Percentiles rank a stretch among this genome's conserved stretches.
Evolutionary conservation across 2,797 vertebrate species (phyloP).

Genomic region (Labeo calbasu): DNA sequence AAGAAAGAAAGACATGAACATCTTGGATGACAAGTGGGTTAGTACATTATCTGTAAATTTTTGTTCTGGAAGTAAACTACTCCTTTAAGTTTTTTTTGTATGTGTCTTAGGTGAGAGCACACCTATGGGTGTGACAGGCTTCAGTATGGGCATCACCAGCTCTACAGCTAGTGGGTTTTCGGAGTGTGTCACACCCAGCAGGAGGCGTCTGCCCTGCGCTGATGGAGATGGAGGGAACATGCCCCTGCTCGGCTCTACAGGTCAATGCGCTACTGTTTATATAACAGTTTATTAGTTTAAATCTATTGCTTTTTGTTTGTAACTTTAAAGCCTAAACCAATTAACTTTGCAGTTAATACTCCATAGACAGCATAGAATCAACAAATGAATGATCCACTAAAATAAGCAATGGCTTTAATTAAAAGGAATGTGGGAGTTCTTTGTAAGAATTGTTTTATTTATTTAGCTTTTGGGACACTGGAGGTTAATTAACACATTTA

Average conservation of each 20-base stretch:
- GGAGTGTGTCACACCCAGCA: slow-evolving; percentile 54
- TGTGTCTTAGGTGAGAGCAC: slow-evolving; percentile 49
- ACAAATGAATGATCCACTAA: slow-evolving; percentile 20
- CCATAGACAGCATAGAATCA: background rate
- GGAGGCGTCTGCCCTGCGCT: slow-evolving; percentile 37
- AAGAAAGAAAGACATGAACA: too few species aligned
- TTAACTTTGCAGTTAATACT: background rate
- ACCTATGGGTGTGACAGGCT: slow-evolving; percentile 65
- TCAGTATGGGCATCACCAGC: slow-evolving; percentile 61
- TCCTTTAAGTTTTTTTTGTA: background rate
- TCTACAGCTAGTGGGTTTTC: slow-evolving; percentile 59
- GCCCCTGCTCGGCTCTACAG: slow-evolving; percentile 40
- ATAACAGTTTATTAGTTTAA: background rate
- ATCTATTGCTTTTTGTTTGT: background rate
- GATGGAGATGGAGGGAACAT: slow-evolving; percentile 50
- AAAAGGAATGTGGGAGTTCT: slow-evolving; percentile 2
- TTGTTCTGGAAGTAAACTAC: too few species aligned
- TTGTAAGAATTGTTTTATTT: slow-evolving; percentile 17
- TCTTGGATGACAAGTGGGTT: too few species aligned
- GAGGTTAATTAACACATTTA: slow-evolving; percentile 14
- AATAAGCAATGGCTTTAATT: slow-evolving; percentile 25
- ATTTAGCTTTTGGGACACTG: slow-evolving; percentile 19
- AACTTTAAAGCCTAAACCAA: slow-evolving; percentile 6
- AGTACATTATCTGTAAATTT: too few species aligned
- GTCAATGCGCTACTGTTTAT: slow-evolving; percentile 39